Evolutionary conservation across 2,113 vertebrate species (phyloP).

Genomic region (Ovis canadensis): DNA sequence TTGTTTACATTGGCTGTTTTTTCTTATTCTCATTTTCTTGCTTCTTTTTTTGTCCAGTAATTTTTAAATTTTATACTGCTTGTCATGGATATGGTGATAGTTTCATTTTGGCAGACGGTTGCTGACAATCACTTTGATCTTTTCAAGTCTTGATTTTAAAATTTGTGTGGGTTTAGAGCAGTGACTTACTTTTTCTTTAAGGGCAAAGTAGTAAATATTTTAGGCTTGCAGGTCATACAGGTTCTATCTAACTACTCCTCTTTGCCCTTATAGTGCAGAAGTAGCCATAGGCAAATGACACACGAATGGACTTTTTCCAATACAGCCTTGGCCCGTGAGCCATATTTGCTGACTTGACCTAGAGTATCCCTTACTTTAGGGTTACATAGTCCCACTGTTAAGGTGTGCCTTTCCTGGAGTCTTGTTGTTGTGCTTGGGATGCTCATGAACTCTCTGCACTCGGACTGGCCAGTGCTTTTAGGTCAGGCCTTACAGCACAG

Average conservation of each 20-base stretch:
- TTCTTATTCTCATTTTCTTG: not conserved
- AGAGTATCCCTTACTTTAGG: not conserved
- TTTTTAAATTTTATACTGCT: not conserved
- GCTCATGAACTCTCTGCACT: not conserved
- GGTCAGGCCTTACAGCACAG: not conserved
- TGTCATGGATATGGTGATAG: not conserved
- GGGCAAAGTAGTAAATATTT: not conserved
- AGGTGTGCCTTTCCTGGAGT: not conserved
- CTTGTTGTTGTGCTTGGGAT: not conserved
- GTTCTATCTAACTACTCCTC: not conserved
- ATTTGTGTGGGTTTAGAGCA: not conserved
- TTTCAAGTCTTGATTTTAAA: constrained; percentile 11
- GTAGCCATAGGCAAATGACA: not conserved
- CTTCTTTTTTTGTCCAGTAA: not conserved
- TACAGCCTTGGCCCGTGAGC: not conserved
- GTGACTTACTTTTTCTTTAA: not conserved
- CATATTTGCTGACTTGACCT: not conserved
- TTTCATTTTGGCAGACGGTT: not conserved
- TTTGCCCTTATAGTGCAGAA: not conserved
- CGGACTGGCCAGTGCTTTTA: not conserved
- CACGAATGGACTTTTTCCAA: not conserved
- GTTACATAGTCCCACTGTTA: not conserved
- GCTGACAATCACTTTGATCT: not conserved
- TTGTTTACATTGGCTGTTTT: not conserved
- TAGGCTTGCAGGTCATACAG: not conserved